phyloP scores from a whole-genome alignment of 2,888 invertebrate genomes.

The Hydriomena furcata region DNA sequence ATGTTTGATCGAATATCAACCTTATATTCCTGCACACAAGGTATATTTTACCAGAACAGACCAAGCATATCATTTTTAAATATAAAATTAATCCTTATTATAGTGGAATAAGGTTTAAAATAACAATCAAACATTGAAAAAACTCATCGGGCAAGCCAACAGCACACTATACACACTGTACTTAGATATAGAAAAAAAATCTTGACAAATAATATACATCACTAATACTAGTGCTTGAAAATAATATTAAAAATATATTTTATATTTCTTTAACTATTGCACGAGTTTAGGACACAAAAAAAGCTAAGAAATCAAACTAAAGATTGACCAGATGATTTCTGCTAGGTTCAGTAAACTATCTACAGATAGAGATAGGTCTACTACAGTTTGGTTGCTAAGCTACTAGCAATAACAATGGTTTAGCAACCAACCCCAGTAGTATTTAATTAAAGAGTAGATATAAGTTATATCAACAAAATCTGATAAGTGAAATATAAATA shows the following conservation, averaged over 20 bases:
- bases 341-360: neutral
- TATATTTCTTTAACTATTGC: constrained; percentile 38
- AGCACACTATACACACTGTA: constrained; percentile 25
- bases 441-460: too few relatives aligned
- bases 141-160: constrained; percentile 18
- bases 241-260: constrained; percentile 36
- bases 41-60: constrained; percentile 10
- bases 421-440: too few relatives aligned
- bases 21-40: constrained; percentile 27
- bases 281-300: constrained; percentile 32
- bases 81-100: constrained; percentile 7
- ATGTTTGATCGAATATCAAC: constrained; percentile 42
- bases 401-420: neutral
- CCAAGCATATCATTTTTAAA: constrained; percentile 9
- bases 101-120: constrained; percentile 2
- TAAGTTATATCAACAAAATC: too few relatives aligned
- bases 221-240: constrained; percentile 34
- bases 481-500: too few relatives aligned
- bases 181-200: constrained; percentile 17
- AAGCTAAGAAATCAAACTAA: constrained; percentile 16
- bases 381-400: neutral
- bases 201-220: constrained; percentile 16
- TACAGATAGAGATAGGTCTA: neutral
- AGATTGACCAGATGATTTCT: constrained; percentile 1
- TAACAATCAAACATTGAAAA: constrained; percentile 16